Percentiles rank a stretch among this genome's conserved stretches.
Evolutionary conservation across 2,888 invertebrate species (phyloP).

Genomic region (Torymus tubicola): DNA sequence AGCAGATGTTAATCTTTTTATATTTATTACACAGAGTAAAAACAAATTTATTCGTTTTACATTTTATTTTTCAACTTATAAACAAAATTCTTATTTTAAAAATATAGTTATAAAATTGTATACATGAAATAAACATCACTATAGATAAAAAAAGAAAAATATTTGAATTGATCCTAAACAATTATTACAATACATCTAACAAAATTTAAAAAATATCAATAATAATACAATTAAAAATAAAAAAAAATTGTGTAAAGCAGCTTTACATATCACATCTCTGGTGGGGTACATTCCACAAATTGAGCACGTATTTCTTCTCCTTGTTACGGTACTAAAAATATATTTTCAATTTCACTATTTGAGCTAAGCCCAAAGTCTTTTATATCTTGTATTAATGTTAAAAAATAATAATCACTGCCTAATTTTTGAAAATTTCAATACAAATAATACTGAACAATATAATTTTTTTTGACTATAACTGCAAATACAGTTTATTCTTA

Average conservation of each 20-base stretch:
- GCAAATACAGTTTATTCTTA: slow-evolving; percentile 18
- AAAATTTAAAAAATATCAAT: slow-evolving; percentile 70
- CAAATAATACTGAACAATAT: slow-evolving; percentile 46
- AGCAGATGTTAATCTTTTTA: neutral
- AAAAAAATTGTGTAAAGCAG: slow-evolving; percentile 74
- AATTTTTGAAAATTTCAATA: slow-evolving; percentile 27
- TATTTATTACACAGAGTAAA: slow-evolving; percentile 16
- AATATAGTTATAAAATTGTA: slow-evolving; percentile 45
- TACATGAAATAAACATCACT: slow-evolving; percentile 47
- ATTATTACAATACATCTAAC: slow-evolving; percentile 69
- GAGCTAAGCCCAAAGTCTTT: slow-evolving; percentile 31
- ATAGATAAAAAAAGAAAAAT: slow-evolving; percentile 58
- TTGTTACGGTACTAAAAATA: slow-evolving; percentile 53
- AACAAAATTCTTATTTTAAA: slow-evolving; percentile 38
- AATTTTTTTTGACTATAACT: slow-evolving; percentile 37
- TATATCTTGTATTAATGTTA: slow-evolving; percentile 16
- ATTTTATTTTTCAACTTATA: slow-evolving; percentile 33
- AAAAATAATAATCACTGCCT: slow-evolving; percentile 21
- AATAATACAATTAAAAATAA: slow-evolving; percentile 68
- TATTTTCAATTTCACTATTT: slow-evolving; percentile 19
- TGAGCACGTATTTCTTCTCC: slow-evolving; percentile 41
- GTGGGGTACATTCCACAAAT: slow-evolving; percentile 66
- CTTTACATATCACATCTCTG: slow-evolving; percentile 76
- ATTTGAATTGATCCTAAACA: slow-evolving; percentile 64
- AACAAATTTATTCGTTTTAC: slow-evolving; percentile 24